A percentile compares a stretch with the other conserved stretches of the same genome.
These are phyloP conservation scores for Sorex maritimensis DNA, from an alignment of 2,797 vertebrate species.

Conservation along the genomic window DNA sequence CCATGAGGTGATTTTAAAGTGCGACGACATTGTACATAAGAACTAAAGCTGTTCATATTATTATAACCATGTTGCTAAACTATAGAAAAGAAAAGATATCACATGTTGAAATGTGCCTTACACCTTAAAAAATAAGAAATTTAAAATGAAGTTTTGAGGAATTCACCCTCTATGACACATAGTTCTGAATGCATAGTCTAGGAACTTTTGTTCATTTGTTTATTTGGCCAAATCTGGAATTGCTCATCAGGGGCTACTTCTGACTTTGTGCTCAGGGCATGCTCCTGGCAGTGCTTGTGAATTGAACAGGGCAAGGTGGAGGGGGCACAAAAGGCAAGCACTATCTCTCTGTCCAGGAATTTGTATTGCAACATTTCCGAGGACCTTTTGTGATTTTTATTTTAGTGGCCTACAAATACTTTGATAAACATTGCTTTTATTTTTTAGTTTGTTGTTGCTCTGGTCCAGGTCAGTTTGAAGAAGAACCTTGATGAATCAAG, in stretches of 20 bases:
- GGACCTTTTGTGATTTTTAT: neutral
- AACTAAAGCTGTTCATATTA: no score
- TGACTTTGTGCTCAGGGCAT: no score
- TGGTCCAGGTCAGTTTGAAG: neutral
- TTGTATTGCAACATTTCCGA: constrained; percentile 48
- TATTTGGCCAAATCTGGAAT: no score
- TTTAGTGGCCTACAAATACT: constrained; percentile 16
- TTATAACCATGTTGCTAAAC: no score
- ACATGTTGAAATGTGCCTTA: no score
- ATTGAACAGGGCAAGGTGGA: no score
- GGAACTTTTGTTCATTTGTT: neutral
- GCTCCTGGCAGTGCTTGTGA: no score
- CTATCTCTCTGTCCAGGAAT: neutral
- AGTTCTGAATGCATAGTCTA: neutral
- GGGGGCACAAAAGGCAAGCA: no score
- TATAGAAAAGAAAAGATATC: no score
- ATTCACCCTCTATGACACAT: neutral
- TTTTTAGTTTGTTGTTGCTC: neutral
- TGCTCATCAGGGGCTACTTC: no score
- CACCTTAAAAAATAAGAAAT: no score
- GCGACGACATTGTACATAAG: no score
- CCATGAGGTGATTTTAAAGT: neutral
- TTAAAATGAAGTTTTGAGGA: neutral
- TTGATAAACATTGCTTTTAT: constrained; percentile 11
- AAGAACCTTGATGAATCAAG: constrained; percentile 5